Percentiles rank a stretch among this genome's conserved stretches.
These are phyloP conservation scores for Leucophenga montana DNA, from an alignment of 2,888 invertebrate genomes.

Conservation along the genomic window DNA sequence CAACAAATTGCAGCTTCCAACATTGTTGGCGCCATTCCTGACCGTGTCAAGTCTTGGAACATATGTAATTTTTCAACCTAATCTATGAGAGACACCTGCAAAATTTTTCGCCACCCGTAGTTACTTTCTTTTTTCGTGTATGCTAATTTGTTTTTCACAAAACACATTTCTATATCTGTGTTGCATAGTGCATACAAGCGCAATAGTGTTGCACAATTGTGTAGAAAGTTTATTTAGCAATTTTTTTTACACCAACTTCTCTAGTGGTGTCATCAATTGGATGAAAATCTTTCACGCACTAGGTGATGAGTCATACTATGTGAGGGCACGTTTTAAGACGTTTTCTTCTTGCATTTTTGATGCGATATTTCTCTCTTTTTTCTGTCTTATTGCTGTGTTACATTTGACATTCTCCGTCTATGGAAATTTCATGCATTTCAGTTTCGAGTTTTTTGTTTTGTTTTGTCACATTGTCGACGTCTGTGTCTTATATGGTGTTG, in stretches of 20 bases:
- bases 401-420: constrained; percentile 28
- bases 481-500: constrained; percentile 45
- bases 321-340: constrained; percentile 29
- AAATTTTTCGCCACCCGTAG: constrained; percentile 9
- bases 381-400: not conserved
- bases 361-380: not conserved
- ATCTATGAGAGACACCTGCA: constrained; percentile 3
- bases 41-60: constrained; percentile 8
- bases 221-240: not conserved
- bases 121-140: not conserved
- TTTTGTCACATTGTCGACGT: constrained; percentile 37
- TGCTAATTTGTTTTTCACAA: no score
- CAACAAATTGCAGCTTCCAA: constrained; percentile 6
- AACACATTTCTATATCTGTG: no score
- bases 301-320: constrained; percentile 48
- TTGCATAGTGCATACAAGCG: no score
- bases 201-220: constrained; percentile 9
- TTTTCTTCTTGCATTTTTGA: constrained; percentile 39
- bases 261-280: not conserved
- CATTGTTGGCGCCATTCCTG: constrained; percentile 24
- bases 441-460: constrained; percentile 6
- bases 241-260: no score
- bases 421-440: constrained; percentile 25
- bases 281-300: constrained; percentile 14
- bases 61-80: constrained; percentile 4